These are phyloP conservation scores for Falco biarmicus DNA, from an alignment of 2,797 vertebrate genomes.

Conservation along the genomic window DNA sequence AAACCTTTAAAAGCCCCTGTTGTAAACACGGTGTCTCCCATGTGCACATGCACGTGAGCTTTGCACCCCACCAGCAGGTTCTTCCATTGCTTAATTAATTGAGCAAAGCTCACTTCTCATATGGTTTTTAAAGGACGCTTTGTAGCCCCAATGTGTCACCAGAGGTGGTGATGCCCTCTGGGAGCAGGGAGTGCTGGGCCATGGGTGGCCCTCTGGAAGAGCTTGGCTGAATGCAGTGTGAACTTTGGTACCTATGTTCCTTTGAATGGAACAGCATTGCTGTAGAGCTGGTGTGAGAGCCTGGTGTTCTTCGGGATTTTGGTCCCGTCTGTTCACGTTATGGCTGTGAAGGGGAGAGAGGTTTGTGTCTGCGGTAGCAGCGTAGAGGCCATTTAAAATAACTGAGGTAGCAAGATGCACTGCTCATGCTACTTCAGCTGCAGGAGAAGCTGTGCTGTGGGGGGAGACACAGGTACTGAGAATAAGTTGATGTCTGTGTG, in stretches of 20 bases:
- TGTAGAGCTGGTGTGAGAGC: background rate
- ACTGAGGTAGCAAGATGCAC: background rate
- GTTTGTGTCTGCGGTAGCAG: background rate
- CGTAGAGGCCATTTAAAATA: background rate
- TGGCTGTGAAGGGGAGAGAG: background rate
- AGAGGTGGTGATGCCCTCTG: fast-evolving
- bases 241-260: background rate
- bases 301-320: background rate
- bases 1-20: conserved; percentile 1
- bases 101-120: background rate
- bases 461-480: background rate
- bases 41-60: fast-evolving
- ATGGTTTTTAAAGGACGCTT: fast-evolving
- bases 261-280: background rate
- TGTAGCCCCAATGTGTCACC: background rate
- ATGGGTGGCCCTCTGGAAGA: background rate
- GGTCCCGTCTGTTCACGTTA: background rate
- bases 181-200: background rate
- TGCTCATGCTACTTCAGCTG: background rate
- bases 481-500: background rate
- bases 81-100: background rate
- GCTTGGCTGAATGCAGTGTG: background rate
- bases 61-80: background rate
- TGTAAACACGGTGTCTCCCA: background rate
- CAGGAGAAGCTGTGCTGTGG: background rate